Evolutionary conservation across 2,888 invertebrate genomes (phyloP).

Genomic region (Chrysopilus asiliformis): DNA sequence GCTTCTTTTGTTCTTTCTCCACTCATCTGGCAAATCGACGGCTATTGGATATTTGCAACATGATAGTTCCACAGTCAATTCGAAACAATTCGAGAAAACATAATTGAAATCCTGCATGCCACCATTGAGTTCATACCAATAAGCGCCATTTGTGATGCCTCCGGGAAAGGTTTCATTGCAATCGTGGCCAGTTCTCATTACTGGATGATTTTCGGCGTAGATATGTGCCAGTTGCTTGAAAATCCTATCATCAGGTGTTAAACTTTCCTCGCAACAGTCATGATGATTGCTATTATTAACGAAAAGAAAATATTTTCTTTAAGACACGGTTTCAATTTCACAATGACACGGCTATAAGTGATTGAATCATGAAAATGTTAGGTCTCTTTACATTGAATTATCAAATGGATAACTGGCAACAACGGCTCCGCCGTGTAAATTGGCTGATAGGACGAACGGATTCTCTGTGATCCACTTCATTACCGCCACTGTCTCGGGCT

Average conservation of each 20-base stretch:
- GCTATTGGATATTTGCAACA: constrained; percentile 88
- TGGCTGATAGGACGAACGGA: constrained; percentile 87
- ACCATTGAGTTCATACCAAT: constrained; percentile 80
- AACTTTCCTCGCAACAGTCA: constrained; percentile 58
- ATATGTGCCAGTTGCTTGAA: constrained; percentile 65
- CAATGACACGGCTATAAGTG: no score
- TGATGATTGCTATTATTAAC: constrained; percentile 33
- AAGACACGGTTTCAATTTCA: no score
- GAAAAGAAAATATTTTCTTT: constrained; percentile 2
- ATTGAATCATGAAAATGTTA: no score
- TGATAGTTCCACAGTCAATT: constrained; percentile 90
- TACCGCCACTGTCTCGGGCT: constrained; percentile 78
- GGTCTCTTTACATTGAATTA: constrained; percentile 52
- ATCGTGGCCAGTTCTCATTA: constrained; percentile 61
- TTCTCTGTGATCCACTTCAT: constrained; percentile 79
- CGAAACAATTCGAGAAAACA: constrained; percentile 85
- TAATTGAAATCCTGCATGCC: constrained; percentile 99
- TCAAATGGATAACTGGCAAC: constrained; percentile 98
- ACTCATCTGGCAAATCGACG: constrained; percentile 55
- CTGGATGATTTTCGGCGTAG: constrained; percentile 60
- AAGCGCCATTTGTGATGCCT: constrained; percentile 85
- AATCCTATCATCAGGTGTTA: constrained; percentile 67
- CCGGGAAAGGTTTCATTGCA: constrained; percentile 61
- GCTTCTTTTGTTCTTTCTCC: constrained; percentile 76
- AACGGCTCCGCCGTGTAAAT: constrained; percentile 91